phyloP scores from a whole-genome alignment of 2,888 invertebrate genomes.

The Carabus problematicus region DNA sequence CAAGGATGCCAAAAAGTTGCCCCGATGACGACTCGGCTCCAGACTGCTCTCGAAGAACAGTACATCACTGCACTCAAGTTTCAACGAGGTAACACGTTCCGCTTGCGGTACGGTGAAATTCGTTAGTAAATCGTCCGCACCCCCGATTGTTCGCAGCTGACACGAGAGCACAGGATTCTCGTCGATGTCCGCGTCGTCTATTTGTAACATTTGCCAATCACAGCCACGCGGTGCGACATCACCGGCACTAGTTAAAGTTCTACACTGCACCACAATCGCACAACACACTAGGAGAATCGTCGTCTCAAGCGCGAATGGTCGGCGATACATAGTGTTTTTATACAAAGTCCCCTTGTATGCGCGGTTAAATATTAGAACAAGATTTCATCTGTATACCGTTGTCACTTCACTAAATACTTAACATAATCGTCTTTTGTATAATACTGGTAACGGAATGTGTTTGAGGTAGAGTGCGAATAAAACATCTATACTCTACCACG shows the following conservation, averaged over 20 bases:
- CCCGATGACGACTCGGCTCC: conserved; percentile 59
- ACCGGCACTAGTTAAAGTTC: conserved; percentile 59
- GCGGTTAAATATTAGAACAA: neutral
- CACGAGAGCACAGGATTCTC: conserved; percentile 69
- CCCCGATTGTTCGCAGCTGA: conserved; percentile 74
- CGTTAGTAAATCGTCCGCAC: conserved; percentile 71
- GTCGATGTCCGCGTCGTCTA: conserved; percentile 64
- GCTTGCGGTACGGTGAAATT: conserved; percentile 74
- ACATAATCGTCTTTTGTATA: no score
- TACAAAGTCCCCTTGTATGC: no score
- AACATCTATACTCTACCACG: conserved; percentile 15
- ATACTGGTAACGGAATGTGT: no score
- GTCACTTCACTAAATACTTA: conserved; percentile 11
- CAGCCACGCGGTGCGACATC: conserved; percentile 75
- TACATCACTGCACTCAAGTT: conserved; percentile 77
- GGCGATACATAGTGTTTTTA: no score
- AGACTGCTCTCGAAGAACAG: conserved; percentile 76
- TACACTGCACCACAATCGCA: conserved; percentile 48
- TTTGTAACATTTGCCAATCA: conserved; percentile 70
- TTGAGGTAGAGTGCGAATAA: conserved; percentile 9
- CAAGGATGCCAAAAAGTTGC: conserved; percentile 68
- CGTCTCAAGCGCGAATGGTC: no score
- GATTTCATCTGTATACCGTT: neutral
- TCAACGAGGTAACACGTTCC: conserved; percentile 72
- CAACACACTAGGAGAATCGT: conserved; percentile 45